Evolutionary conservation across 2,113 vertebrate genomes (phyloP).

Genomic region (Smithornis capensis): DNA sequence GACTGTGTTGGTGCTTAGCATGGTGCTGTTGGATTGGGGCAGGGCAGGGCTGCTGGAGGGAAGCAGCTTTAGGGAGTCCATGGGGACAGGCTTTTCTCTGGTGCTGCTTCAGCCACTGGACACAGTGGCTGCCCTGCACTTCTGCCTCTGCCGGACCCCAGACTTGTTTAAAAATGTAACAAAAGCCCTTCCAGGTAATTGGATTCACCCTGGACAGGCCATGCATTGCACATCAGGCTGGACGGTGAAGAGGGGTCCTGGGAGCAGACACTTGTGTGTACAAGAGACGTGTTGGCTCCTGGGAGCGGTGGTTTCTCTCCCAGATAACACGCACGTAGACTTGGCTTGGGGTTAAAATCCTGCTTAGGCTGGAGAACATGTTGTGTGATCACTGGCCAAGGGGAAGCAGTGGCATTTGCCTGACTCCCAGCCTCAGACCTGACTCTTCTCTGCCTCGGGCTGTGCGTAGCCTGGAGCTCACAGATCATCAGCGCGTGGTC

Average conservation of each 20-base stretch:
- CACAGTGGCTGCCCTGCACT: not conserved
- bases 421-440: not conserved
- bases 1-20: rapidly evolving
- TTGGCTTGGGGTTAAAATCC: not conserved
- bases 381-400: not conserved
- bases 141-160: not conserved
- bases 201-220: not conserved
- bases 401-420: not conserved
- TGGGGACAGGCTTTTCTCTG: not conserved
- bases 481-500: not conserved
- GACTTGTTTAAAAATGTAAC: not conserved
- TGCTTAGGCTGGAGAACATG: rapidly evolving
- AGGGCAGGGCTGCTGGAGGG: not conserved
- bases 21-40: not conserved
- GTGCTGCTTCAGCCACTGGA: not conserved
- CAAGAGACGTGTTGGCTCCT: not conserved
- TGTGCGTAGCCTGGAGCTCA: not conserved
- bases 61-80: not conserved
- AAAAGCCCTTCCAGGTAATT: not conserved
- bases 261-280: not conserved
- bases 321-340: rapidly evolving
- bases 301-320: not conserved
- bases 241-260: not conserved
- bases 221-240: rapidly evolving
- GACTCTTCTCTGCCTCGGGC: not conserved